These are phyloP conservation scores for Aurelia coerulea DNA, from an alignment of 30 jellyfish, hydroid and myxozoan species.

Conservation along the genomic window DNA sequence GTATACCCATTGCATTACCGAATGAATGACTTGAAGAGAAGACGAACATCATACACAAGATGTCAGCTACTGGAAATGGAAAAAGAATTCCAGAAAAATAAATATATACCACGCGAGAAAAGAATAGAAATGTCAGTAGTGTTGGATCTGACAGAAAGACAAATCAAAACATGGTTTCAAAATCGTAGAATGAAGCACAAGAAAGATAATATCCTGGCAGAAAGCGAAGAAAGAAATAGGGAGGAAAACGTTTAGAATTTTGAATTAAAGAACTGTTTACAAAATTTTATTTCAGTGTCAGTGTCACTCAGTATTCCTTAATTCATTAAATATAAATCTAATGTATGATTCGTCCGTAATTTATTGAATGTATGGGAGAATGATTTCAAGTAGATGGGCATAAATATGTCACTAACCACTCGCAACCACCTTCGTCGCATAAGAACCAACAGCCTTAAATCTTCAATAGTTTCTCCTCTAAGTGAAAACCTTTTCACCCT, in stretches of 20 bases:
- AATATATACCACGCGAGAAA: slow-evolving; percentile 82
- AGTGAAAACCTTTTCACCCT: no score
- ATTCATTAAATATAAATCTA: no score
- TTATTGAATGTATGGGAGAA: no score
- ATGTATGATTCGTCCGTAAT: no score
- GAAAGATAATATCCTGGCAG: slow-evolving; percentile 35
- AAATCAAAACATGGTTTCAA: slow-evolving; percentile 95
- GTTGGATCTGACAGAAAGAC: slow-evolving; percentile 83
- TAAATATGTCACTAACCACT: no score
- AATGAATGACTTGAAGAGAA: slow-evolving; percentile 64
- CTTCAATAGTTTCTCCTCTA: no score
- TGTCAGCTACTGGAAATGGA: slow-evolving; percentile 81
- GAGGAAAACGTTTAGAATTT: neutral
- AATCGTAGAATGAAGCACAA: slow-evolving; percentile 89
- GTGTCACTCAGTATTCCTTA: no score
- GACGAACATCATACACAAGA: slow-evolving; percentile 88
- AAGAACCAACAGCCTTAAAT: no score
- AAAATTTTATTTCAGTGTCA: no score
- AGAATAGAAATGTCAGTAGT: slow-evolving; percentile 79
- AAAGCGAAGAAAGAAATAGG: neutral
- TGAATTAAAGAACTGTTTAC: no score
- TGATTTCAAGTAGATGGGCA: no score
- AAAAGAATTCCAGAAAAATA: slow-evolving; percentile 66
- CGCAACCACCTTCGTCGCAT: no score
- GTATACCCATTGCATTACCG: slow-evolving; percentile 70